Percentiles rank a stretch among this genome's conserved stretches.
phyloP scores from a whole-genome alignment of 2,113 vertebrate genomes.

The Corythornis vintsioides region DNA sequence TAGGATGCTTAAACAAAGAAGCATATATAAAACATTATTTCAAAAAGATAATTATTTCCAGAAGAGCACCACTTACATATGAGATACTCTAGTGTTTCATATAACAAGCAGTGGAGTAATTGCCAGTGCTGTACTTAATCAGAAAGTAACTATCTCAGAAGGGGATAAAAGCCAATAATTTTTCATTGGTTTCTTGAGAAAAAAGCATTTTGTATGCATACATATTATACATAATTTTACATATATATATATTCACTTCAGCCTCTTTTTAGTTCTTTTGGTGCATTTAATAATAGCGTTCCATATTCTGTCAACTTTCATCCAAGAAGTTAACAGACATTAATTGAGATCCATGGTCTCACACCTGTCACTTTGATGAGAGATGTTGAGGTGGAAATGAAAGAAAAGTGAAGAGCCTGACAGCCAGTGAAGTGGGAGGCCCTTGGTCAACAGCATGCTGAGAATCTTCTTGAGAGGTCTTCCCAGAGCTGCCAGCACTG shows the following conservation, averaged over 20 bases:
- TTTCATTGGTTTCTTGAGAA: background rate
- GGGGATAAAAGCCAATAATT: background rate
- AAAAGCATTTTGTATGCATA: background rate
- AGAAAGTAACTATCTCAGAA: background rate
- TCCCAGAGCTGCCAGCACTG: background rate
- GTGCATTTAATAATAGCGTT: background rate
- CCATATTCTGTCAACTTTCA: background rate
- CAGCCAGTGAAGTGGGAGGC: fast-evolving
- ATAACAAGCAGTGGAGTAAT: background rate
- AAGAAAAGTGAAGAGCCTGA: background rate
- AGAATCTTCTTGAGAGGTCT: background rate
- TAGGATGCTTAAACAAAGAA: conserved; percentile 20
- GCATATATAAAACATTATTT: background rate
- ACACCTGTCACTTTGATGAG: background rate
- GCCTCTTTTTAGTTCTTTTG: background rate
- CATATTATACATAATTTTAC: background rate
- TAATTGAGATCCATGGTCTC: background rate
- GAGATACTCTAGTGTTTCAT: background rate
- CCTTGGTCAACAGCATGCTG: fast-evolving
- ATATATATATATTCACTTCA: background rate
- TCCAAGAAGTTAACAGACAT: background rate
- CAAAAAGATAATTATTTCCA: conserved; percentile 29
- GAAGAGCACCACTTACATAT: background rate
- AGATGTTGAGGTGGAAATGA: background rate
- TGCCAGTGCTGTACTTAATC: background rate